Conservation (phyloP, 2,797 vertebrate genomes). For the Hoplostethus atlanticus region DNA sequence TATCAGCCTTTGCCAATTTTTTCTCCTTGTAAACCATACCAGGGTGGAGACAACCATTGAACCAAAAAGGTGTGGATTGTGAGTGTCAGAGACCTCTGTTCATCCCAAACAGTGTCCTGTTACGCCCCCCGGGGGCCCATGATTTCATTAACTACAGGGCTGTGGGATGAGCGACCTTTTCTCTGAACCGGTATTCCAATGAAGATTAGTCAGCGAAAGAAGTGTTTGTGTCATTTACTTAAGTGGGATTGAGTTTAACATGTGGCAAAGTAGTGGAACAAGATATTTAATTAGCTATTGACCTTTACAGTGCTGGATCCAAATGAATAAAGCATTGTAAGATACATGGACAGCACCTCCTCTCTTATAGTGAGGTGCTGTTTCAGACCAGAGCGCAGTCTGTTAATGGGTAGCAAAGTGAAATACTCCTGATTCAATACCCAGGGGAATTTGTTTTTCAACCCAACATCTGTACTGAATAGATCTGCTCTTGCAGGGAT, state of each 20-base stretch:
- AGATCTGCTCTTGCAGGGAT: too few species aligned
- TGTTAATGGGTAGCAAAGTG: too few species aligned
- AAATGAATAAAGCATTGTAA: slow-evolving; percentile 7
- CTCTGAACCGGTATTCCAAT: slow-evolving; percentile 13
- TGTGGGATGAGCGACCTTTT: slow-evolving; percentile 6
- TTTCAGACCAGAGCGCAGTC: too few species aligned
- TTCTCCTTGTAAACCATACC: not conserved
- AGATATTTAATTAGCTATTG: slow-evolving; percentile 19
- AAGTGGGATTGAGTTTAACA: not conserved
- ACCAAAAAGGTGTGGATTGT: not conserved
- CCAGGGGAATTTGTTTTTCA: too few species aligned
- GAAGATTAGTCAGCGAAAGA: not conserved
- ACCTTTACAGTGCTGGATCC: slow-evolving; percentile 2
- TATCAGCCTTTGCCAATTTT: not conserved
- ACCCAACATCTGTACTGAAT: too few species aligned
- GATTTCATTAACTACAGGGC: not conserved
- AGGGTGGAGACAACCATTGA: not conserved
- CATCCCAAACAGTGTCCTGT: not conserved
- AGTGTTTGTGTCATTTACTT: not conserved
- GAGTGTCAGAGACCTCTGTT: slow-evolving; percentile 8
- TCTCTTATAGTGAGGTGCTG: not conserved
- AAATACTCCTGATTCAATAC: too few species aligned
- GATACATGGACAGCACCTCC: not conserved
- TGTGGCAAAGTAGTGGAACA: slow-evolving; percentile 7
- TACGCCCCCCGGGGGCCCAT: not conserved